Conservation (phyloP, 2,113 vertebrate species). For the Taxidea taxus region DNA sequence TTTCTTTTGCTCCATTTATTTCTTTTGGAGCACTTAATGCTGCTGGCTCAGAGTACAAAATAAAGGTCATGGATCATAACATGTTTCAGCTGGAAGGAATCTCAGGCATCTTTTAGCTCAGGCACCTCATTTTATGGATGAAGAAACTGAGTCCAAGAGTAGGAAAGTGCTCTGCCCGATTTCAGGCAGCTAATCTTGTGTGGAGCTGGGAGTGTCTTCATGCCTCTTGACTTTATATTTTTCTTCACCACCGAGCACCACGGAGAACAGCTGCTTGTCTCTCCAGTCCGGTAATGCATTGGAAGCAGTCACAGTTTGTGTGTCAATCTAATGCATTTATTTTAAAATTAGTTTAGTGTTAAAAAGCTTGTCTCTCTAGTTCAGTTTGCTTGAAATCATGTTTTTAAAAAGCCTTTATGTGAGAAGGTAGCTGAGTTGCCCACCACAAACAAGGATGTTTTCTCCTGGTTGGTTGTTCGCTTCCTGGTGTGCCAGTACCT, state of each 20-base stretch:
- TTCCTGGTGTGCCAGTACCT: not conserved
- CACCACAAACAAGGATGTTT: not conserved
- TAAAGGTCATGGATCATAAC: conserved; percentile 45
- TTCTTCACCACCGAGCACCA: not conserved
- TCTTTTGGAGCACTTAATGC: not conserved
- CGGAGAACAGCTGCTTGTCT: not conserved
- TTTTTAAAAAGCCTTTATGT: not conserved
- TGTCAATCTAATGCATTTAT: not conserved
- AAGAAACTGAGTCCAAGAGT: not conserved
- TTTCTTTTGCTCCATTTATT: conserved; percentile 37
- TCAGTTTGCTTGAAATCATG: not conserved
- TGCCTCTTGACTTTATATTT: not conserved
- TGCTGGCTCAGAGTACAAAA: not conserved
- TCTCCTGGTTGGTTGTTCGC: not conserved
- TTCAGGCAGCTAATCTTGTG: not conserved
- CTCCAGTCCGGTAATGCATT: not conserved
- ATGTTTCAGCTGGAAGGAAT: conserved; percentile 28
- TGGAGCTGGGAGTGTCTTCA: not conserved
- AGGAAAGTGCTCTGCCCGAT: not conserved
- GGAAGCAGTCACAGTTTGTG: not conserved
- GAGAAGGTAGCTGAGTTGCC: not conserved
- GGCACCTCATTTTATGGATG: conserved; percentile 32
- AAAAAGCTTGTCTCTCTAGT: not conserved
- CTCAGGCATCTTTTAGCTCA: not conserved
- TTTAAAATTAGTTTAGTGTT: not conserved